Evolutionary conservation across 2,888 invertebrate genomes (phyloP).

Genomic region (Copidosoma aretas): DNA sequence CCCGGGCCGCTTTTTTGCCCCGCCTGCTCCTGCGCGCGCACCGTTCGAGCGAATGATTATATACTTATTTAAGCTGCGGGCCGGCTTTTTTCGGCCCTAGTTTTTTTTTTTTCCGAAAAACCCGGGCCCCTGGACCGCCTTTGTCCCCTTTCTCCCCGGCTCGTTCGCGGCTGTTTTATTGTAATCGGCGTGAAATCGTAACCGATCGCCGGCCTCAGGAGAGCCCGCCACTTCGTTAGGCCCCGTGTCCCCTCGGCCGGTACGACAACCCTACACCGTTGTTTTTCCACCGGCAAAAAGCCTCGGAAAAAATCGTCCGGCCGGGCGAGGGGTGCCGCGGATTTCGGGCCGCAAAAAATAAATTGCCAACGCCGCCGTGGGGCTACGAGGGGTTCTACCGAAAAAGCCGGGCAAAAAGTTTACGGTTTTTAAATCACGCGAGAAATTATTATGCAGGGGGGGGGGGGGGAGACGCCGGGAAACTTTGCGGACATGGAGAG

Average conservation of each 20-base stretch:
- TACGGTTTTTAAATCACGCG: slow-evolving; percentile 63
- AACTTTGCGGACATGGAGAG: slow-evolving; percentile 12
- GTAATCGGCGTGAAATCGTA: slow-evolving; percentile 64
- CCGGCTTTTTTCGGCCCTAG: slow-evolving; percentile 45
- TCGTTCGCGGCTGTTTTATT: slow-evolving; percentile 51
- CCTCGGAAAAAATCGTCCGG: slow-evolving; percentile 35
- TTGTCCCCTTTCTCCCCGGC: slow-evolving; percentile 23
- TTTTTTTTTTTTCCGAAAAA: slow-evolving; percentile 46
- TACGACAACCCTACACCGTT: slow-evolving; percentile 40
- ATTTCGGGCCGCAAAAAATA: slow-evolving; percentile 29
- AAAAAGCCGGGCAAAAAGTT: slow-evolving; percentile 56
- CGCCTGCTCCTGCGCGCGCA: slow-evolving; percentile 36
- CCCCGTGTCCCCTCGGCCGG: slow-evolving; percentile 46
- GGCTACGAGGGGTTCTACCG: too few relatives aligned
- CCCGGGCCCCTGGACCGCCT: slow-evolving; percentile 15
- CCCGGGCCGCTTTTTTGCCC: too few relatives aligned
- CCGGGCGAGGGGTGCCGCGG: neutral
- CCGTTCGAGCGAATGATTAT: slow-evolving; percentile 57
- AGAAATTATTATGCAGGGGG: slow-evolving; percentile 59
- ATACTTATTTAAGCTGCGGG: slow-evolving; percentile 61
- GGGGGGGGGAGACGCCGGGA: too few relatives aligned
- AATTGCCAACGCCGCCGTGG: slow-evolving; percentile 14
- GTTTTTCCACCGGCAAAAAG: slow-evolving; percentile 53
- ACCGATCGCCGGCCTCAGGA: slow-evolving; percentile 55
- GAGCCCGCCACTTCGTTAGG: slow-evolving; percentile 21